phyloP scores from a whole-genome alignment of 2,888 invertebrate species.

The Rhaphigaster nebulosa region DNA sequence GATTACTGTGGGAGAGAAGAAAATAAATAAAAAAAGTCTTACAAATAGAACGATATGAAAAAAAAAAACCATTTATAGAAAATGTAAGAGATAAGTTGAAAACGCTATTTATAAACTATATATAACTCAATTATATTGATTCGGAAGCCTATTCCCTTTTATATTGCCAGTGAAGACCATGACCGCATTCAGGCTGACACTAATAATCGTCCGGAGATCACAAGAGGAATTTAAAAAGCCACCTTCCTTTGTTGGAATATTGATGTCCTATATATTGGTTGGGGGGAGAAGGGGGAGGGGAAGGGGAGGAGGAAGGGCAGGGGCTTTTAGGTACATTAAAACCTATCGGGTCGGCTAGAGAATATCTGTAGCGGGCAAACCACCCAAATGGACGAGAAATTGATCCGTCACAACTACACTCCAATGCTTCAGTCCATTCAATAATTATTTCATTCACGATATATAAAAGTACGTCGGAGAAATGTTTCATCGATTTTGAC shows the following conservation, averaged over 20 bases:
- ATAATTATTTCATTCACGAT: neutral
- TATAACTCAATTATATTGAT: neutral
- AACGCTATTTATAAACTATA: neutral
- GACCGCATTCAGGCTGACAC: neutral
- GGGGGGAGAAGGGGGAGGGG: too few species aligned
- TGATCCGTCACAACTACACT: neutral
- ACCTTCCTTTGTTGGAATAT: neutral
- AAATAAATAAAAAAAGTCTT: neutral
- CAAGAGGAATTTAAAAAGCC: slow-evolving; percentile 17
- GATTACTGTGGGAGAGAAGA: too few species aligned
- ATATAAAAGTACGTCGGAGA: too few species aligned
- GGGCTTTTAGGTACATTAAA: slow-evolving; percentile 25
- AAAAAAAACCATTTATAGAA: neutral
- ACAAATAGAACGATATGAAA: neutral
- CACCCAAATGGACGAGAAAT: slow-evolving; percentile 15
- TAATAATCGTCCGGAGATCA: neutral
- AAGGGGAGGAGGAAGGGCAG: neutral
- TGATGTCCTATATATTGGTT: neutral
- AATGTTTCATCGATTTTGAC: too few species aligned
- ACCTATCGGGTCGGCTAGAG: neutral
- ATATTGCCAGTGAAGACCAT: neutral
- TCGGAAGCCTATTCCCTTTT: neutral
- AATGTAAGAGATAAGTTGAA: neutral
- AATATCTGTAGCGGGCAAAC: neutral
- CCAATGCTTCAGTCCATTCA: neutral